Percentiles rank a stretch among this genome's conserved stretches.
Evolutionary conservation across 1,140 invertebrate genomes (phyloP).

Genomic region (Meloidogyne floridensis): DNA sequence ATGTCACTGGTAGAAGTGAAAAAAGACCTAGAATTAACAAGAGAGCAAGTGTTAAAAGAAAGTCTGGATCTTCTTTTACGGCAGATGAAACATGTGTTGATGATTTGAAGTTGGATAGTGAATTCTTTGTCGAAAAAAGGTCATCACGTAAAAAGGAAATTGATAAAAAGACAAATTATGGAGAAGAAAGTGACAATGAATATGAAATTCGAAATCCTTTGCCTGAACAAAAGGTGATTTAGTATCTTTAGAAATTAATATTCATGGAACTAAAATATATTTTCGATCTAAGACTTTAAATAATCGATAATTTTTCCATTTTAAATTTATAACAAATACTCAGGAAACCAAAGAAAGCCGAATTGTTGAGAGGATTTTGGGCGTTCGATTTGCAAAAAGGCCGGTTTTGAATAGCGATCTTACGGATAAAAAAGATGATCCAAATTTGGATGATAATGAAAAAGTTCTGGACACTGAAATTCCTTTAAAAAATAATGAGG

Average conservation of each 20-base stretch:
- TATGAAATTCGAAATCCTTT: not conserved
- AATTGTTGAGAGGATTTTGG: constrained; percentile 57
- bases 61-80: not conserved
- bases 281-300: not conserved
- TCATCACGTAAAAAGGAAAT: constrained; percentile 21
- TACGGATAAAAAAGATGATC: not conserved
- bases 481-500: not conserved
- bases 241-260: not conserved
- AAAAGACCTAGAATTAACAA: not conserved
- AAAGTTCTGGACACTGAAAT: not conserved
- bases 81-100: constrained; percentile 34
- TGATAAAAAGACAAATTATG: constrained; percentile 22
- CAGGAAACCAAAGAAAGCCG: constrained; percentile 37
- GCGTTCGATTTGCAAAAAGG: constrained; percentile 41
- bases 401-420: constrained; percentile 20
- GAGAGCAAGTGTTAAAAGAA: not conserved
- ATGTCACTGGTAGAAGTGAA: constrained; percentile 24
- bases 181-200: constrained; percentile 24
- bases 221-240: not conserved
- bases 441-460: constrained; percentile 10
- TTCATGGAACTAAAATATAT: not conserved
- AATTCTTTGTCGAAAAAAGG: not conserved
- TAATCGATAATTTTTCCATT: not conserved
- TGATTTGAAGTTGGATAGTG: not conserved
- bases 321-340: not conserved